Base-by-base conservation (phyloP, 2,113 vertebrate genomes). In the Chelonoidis abingdonii region DNA sequence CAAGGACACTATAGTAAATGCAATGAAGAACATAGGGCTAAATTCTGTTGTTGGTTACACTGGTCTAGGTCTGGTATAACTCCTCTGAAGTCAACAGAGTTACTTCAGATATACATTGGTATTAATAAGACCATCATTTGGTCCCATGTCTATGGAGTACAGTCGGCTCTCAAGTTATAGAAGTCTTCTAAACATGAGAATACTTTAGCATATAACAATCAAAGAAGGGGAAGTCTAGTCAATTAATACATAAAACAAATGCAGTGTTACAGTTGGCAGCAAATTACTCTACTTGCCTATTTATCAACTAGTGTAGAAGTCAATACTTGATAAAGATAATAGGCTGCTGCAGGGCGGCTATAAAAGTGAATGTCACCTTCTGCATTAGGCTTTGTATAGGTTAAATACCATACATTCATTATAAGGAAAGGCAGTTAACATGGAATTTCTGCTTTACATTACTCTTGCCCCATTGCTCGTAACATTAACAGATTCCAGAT, bases 401-500 rank as follows among this genome's bases (percentile, higher is more conserved):
- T 76, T 93, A 94, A 8, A 31, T 89, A 35, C 49, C 47, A 87
- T 5, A 21, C 10, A 49, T 29, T 91, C 90, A 57, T 80, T 76
- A 87, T 84, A 6, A 93, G 38, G 56, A 94, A 62, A 97, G 79
- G 49, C 78, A 92, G 78, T 79, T 94, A 65, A 95, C 47, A 54
- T 92, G 92, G 88, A 97, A 97, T 57, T 84, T 97, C 89, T 88
- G 72, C 41, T 95, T 97, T 87, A 93, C 44, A 96, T 89, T 95
- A 85, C 50, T 94, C 92, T 88, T 95, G 90, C 89, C 59, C 88
- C 92, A 93, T 93, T 91, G 95, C 91, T 89, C 87, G 76, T 95
- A 94, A 97, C 78, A 90, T 88, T 91, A 97, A 94, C 57, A 62
- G 27, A 69, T 96, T 97, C 92, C 95, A 97, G 94, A 94, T 87